These are phyloP conservation scores for Coracias cyanogaster DNA, from an alignment of 2,797 vertebrate genomes.

Conservation along the genomic window DNA sequence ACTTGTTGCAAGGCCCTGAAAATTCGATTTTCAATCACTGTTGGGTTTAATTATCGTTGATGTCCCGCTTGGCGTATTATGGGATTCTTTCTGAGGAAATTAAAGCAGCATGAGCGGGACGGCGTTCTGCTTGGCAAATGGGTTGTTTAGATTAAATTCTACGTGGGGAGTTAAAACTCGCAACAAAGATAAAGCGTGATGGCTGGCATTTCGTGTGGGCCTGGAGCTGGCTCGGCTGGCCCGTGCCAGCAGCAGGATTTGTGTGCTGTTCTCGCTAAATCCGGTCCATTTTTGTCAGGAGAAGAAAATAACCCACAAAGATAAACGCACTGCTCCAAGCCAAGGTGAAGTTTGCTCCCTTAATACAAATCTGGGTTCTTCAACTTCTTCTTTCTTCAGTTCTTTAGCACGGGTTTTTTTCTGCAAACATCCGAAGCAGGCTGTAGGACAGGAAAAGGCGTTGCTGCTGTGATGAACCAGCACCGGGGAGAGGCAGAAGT, in stretches of 20 bases:
- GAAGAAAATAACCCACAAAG: neutral
- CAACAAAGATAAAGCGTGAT: neutral
- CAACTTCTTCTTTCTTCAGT: neutral
- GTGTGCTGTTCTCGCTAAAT: neutral
- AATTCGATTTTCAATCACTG: constrained; percentile 48
- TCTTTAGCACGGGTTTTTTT: neutral
- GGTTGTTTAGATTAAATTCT: constrained; percentile 17
- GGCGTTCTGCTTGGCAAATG: constrained; percentile 14
- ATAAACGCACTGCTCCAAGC: neutral
- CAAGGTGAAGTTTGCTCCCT: constrained; percentile 10
- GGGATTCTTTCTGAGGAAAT: constrained; percentile 65
- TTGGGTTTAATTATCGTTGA: constrained; percentile 69
- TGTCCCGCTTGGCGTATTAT: constrained; percentile 40
- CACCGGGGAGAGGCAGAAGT: neutral
- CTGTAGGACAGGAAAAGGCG: neutral
- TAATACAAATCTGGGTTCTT: neutral
- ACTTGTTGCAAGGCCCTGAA: constrained; percentile 30
- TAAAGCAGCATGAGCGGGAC: constrained; percentile 35
- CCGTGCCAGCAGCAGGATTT: neutral
- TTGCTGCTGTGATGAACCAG: neutral
- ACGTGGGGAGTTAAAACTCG: neutral
- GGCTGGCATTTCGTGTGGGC: neutral
- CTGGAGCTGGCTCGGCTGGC: constrained; percentile 17
- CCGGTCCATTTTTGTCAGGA: neutral
- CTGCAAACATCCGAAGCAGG: neutral